phyloP scores from a whole-genome alignment of 2,113 vertebrate species.

The Macquaria australasica region DNA sequence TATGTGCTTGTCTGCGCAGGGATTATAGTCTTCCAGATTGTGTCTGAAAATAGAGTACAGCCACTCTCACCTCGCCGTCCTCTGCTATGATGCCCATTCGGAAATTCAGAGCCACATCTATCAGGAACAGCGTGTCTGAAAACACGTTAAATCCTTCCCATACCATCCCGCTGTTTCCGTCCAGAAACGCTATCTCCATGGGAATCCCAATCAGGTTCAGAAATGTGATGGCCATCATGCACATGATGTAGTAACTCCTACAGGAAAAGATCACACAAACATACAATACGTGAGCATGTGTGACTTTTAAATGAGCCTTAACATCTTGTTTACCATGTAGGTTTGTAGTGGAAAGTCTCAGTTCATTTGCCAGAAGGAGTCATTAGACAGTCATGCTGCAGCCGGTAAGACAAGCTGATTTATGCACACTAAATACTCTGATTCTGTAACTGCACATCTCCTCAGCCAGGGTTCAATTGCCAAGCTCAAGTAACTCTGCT shows the following conservation, averaged over 20 bases:
- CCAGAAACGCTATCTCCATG: conserved; percentile 85
- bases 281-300: not conserved
- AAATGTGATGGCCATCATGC: conserved; percentile 84
- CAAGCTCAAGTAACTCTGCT: conserved; percentile 66
- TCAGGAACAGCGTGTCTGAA: conserved; percentile 83
- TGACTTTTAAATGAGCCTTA: not conserved
- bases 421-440: conserved; percentile 60
- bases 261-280: not conserved
- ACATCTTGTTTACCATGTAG: conserved; percentile 21
- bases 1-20: conserved; percentile 49
- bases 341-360: conserved; percentile 22
- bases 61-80: conserved; percentile 82
- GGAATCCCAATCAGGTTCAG: conserved; percentile 84
- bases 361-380: conserved; percentile 37
- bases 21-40: conserved; percentile 76
- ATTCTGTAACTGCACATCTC: conserved; percentile 63
- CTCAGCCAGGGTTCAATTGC: conserved; percentile 39
- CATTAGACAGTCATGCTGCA: conserved; percentile 24
- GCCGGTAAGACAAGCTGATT: conserved; percentile 46
- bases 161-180: conserved; percentile 68
- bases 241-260: conserved; percentile 85
- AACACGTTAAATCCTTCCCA: conserved; percentile 85
- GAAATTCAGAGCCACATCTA: conserved; percentile 85
- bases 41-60: conserved; percentile 65
- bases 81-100: conserved; percentile 83